phyloP scores from a whole-genome alignment of 1,140 invertebrate genomes.

The Heliconius nattereri region DNA sequence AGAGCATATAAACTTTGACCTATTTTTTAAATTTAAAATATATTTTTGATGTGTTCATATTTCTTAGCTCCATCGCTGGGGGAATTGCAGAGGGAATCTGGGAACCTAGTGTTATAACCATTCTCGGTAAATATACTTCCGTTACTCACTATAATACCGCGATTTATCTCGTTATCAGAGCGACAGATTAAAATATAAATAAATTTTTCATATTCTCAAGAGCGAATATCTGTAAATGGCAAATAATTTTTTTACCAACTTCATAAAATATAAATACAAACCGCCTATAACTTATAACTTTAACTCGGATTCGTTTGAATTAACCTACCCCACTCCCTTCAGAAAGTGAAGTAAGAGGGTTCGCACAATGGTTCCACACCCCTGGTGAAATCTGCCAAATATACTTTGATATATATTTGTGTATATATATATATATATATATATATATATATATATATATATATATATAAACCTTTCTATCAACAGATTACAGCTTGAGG shows the following conservation, averaged over 20 bases:
- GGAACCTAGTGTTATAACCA: too few relatives aligned
- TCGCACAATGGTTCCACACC: constrained; percentile 67
- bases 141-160: too few relatives aligned
- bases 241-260: background rate
- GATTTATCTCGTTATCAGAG: too few relatives aligned
- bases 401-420: constrained; percentile 28
- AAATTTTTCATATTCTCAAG: too few relatives aligned
- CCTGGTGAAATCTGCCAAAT: constrained; percentile 57
- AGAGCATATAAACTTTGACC: background rate
- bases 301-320: constrained; percentile 32
- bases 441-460: constrained; percentile 35
- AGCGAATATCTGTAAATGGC: background rate
- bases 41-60: background rate
- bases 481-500: constrained; percentile 34
- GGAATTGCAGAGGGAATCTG: too few relatives aligned
- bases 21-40: background rate
- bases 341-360: constrained; percentile 62
- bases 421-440: constrained; percentile 36
- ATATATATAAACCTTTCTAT: constrained; percentile 33
- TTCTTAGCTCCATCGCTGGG: too few relatives aligned
- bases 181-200: too few relatives aligned
- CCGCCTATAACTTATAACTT: constrained; percentile 1
- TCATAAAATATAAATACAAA: background rate
- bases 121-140: too few relatives aligned
- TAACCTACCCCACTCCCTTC: constrained; percentile 32